A percentile compares a stretch with the other conserved stretches of the same genome.
Evolutionary conservation across 2,113 vertebrate genomes (phyloP).

Genomic region (Aphelocoma coerulescens): DNA sequence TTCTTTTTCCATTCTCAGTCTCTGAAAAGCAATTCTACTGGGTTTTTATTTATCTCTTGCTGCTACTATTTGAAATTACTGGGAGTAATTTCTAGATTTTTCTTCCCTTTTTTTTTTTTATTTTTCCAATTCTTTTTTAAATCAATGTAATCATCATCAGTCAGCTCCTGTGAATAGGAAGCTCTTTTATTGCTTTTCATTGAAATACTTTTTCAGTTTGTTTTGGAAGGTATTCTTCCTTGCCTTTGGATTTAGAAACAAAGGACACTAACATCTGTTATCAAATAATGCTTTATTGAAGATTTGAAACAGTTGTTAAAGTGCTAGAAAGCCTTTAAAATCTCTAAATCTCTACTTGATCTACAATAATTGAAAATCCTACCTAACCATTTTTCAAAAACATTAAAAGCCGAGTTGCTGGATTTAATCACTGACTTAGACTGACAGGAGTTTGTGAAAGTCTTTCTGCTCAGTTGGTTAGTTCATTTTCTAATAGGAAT

Average conservation of each 20-base stretch:
- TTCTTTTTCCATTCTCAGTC: background rate
- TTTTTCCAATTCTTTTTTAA: background rate
- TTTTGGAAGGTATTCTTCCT: background rate
- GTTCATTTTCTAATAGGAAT: background rate
- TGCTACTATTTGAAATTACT: background rate
- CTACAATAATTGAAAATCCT: background rate
- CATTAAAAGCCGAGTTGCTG: background rate
- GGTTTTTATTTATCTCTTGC: background rate
- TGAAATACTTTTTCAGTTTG: background rate
- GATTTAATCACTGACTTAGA: background rate
- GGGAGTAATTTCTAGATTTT: background rate
- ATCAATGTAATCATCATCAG: background rate
- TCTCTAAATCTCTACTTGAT: background rate
- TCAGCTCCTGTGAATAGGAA: background rate
- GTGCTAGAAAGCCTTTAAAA: background rate
- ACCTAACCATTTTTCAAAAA: background rate
- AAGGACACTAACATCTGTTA: background rate
- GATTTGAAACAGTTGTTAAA: background rate
- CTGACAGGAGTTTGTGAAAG: background rate
- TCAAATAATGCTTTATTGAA: background rate
- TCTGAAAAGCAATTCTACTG: background rate
- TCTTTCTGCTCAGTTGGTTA: background rate
- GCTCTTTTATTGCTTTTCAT: background rate
- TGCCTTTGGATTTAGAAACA: constrained; percentile 1
- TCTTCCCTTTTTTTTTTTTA: background rate